Evolutionary conservation across 2,888 invertebrate genomes (phyloP).

Genomic region (Polydrusus pterygomalis): DNA sequence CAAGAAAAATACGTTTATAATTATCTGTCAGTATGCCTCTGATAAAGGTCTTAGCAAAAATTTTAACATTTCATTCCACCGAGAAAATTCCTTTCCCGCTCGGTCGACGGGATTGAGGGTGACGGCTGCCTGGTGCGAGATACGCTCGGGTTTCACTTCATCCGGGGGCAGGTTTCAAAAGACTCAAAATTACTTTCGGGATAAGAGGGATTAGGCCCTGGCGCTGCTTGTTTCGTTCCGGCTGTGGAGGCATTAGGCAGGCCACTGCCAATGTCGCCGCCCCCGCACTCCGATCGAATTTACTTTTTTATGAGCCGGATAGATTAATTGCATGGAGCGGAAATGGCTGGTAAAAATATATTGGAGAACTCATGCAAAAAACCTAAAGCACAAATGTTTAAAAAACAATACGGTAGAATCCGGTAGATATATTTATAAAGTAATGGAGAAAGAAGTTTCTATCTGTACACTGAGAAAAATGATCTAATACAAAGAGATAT

Average conservation of each 20-base stretch:
- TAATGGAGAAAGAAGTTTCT: too few species aligned
- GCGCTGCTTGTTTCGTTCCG: constrained; percentile 57
- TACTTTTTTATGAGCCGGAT: constrained; percentile 49
- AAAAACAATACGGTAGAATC: too few species aligned
- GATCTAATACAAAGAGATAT: too few species aligned
- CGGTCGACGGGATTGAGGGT: constrained; percentile 53
- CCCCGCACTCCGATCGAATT: constrained; percentile 54
- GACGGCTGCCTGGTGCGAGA: constrained; percentile 57
- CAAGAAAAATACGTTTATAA: constrained; percentile 54
- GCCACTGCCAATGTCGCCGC: constrained; percentile 52
- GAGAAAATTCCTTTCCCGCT: constrained; percentile 55
- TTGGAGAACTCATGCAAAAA: background rate
- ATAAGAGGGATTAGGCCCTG: constrained; percentile 77
- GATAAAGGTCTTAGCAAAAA: constrained; percentile 54
- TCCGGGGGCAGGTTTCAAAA: constrained; percentile 75
- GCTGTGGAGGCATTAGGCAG: constrained; percentile 52
- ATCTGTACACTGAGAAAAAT: too few species aligned
- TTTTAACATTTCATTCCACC: constrained; percentile 53
- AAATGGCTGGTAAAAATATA: constrained; percentile 15
- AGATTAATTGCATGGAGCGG: constrained; percentile 47
- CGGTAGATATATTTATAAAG: too few species aligned
- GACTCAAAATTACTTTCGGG: constrained; percentile 79
- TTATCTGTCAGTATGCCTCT: constrained; percentile 51
- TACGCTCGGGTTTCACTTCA: constrained; percentile 59
- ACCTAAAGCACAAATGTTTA: too few species aligned